phyloP scores from a whole-genome alignment of 2,113 vertebrate species.

The Chlorocebus sabaeus region DNA sequence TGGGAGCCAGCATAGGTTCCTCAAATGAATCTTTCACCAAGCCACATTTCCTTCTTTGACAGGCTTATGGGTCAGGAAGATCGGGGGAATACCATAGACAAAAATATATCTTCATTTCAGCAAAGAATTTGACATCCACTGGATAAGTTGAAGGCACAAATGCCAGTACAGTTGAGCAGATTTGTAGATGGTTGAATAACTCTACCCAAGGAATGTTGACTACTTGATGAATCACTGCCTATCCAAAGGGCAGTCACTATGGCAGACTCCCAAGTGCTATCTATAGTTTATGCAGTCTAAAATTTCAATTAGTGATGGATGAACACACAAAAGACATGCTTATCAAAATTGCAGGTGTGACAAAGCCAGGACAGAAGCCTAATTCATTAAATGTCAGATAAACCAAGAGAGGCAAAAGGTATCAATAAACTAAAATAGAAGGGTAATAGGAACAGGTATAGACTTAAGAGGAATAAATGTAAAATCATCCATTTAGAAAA shows the following conservation, averaged over 20 bases:
- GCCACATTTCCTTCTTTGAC: constrained; percentile 26
- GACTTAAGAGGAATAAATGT: background rate
- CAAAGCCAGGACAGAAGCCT: constrained; percentile 28
- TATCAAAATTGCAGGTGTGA: constrained; percentile 57
- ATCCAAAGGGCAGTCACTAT: background rate
- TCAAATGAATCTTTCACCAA: constrained; percentile 31
- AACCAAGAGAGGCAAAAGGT: constrained; percentile 1
- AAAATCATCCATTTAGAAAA: constrained; percentile 25
- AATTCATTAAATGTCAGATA: constrained; percentile 45
- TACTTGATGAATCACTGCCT: constrained; percentile 34
- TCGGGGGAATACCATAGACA: background rate
- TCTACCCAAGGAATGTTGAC: background rate
- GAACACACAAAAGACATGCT: constrained; percentile 49
- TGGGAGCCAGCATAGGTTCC: background rate
- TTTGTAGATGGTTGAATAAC: background rate
- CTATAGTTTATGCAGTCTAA: background rate
- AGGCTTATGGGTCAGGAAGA: background rate
- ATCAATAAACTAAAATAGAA: background rate
- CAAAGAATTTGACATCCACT: constrained; percentile 49
- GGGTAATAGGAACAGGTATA: background rate
- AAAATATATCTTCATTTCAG: constrained; percentile 59
- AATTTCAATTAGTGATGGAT: constrained; percentile 60
- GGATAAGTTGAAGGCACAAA: background rate
- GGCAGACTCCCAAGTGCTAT: constrained; percentile 36
- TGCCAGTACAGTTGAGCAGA: background rate